Evolutionary conservation across 2,888 invertebrate species (phyloP).

Genomic region (Schizaphis graminum): DNA sequence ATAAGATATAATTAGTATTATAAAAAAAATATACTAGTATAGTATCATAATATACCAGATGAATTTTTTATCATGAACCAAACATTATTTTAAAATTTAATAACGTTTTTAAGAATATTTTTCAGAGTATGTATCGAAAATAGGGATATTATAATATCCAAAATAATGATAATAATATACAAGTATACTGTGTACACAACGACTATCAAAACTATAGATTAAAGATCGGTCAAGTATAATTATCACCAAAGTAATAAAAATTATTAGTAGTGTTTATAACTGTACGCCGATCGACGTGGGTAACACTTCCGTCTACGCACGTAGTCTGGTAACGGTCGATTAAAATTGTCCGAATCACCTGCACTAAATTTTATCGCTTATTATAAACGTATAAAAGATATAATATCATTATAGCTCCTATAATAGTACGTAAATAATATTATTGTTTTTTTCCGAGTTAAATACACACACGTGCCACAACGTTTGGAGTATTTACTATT

Average conservation of each 20-base stretch:
- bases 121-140: too few species aligned
- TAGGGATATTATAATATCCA: too few species aligned
- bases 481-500: not conserved
- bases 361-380: not conserved
- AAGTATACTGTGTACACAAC: not conserved
- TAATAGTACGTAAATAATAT: not conserved
- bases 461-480: not conserved
- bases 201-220: not conserved
- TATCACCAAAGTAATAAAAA: not conserved
- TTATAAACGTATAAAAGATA: not conserved
- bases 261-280: not conserved
- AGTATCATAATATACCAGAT: too few species aligned
- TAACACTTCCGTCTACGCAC: not conserved
- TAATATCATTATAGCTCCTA: not conserved
- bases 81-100: too few species aligned
- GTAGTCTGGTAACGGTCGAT: not conserved
- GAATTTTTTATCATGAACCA: too few species aligned
- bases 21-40: not conserved
- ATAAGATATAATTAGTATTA: not conserved
- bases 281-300: not conserved
- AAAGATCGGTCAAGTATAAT: not conserved
- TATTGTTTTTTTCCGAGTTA: not conserved
- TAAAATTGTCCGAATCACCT: not conserved
- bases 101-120: too few species aligned
- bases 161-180: not conserved